Base-by-base conservation (phyloP, 2,113 vertebrate genomes). In the Hiodon alosoides region DNA sequence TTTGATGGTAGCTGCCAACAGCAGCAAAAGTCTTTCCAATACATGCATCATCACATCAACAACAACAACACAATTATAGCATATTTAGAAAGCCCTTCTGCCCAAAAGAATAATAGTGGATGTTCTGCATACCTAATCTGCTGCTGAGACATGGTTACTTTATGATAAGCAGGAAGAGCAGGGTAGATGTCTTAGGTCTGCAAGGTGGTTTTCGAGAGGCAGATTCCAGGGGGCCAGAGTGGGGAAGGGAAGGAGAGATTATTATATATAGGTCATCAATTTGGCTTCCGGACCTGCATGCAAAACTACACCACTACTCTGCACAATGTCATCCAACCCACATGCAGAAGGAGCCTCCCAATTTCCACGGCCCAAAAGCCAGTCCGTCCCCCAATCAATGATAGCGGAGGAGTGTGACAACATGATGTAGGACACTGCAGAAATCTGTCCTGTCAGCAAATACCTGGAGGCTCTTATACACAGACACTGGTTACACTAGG, bases 81-180 rank as follows among this genome's bases (percentile, higher is more conserved):
- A 31, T 2, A 31, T 31, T 31, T 31, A 31, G 31, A 31, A 31
- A 31, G 31, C 1, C 31, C 31, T 31, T 31, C n/a, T 31, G 1
- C 31, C 31, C 31, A 31, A 31, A 31, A 31, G 1, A 31, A 31
- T 31, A 31, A 31, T 31, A 31, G 31, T 31, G 31, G 31, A 31
- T 31, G 31, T 31, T 31, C 31, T 31, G 80, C 85, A 14, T 90
- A 91, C 91, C 91, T 92, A 62, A 93, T 90, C 74, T 89, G 89
- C 72, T 93, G 91, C 72, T 92, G 89, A 78, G 89, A 78, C 92
- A 94, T 94, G 76, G 81, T 85, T 71, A 67, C 83, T 79, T 73
- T 55, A n/a, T 68, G 78, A 74, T 79, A 10, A 46, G 9, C 14
- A 68, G 65, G 76, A 78, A 14, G 48, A 52, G 48, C 50, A 72